phyloP scores from a whole-genome alignment of 2,797 vertebrate species.

The Gymnocypris eckloni region DNA sequence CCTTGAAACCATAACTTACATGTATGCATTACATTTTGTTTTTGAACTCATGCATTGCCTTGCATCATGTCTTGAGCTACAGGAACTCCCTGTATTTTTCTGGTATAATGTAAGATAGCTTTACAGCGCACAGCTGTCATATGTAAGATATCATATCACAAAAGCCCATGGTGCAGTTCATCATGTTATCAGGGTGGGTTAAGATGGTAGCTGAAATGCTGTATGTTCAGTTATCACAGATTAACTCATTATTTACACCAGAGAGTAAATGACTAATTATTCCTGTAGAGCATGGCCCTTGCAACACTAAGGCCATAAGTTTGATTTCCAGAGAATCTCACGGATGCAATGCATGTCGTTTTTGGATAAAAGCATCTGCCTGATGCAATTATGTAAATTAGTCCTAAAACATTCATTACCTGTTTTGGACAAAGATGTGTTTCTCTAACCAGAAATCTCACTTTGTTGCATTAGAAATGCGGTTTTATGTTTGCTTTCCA shows the following conservation, averaged over 20 bases:
- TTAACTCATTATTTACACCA: not conserved
- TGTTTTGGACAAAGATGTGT: not conserved
- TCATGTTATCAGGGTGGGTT: not conserved
- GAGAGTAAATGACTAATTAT: not conserved
- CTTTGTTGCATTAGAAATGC: not conserved
- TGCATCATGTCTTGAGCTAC: not conserved
- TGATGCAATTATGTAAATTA: not conserved
- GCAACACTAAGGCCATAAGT: not conserved
- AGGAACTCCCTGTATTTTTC: not conserved
- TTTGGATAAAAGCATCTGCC: not conserved
- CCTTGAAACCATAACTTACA: not conserved
- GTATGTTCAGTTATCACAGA: not conserved
- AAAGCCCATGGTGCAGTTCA: not conserved
- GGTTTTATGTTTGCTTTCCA: not conserved
- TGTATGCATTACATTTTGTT: not conserved
- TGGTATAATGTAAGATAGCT: not conserved
- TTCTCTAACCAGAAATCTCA: not conserved
- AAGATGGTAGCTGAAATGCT: not conserved
- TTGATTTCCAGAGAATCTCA: not conserved
- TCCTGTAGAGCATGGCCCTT: not conserved
- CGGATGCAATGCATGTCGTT: not conserved
- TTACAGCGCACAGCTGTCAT: not conserved
- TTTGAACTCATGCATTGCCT: not conserved
- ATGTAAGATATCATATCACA: conserved; percentile 13
- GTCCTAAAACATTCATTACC: not conserved